Base-by-base conservation (phyloP, 2,888 invertebrate species). In the Hydrotaea diabolus region DNA sequence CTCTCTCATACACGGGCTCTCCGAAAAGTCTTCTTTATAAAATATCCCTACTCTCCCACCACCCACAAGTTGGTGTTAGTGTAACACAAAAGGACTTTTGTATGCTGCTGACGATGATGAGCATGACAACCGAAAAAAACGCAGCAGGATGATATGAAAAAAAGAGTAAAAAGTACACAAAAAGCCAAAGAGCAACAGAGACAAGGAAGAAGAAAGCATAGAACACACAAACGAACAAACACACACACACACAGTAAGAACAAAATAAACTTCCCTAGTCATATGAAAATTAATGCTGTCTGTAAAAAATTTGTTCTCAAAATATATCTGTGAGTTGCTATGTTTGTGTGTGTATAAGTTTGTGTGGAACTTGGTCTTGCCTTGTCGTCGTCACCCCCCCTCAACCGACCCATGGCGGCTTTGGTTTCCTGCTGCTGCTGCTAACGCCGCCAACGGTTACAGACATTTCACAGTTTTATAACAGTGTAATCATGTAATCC, bases 231-330 rank as follows among this genome's bases (percentile, higher is more conserved):
- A 69, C 49, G 19, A 55, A 73, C 9, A 11, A 39, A 39, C 49
- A 19, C 39, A 69, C 49, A 39, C 66, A 69, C 46, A 69, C 69
- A 39, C 69, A 39, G 39, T 8, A 8, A 55, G 36, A 73, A 69
- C 19, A 39, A 74, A 81, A 82, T 77, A 82, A 85, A 85, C 77
- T 82, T 69, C 82, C 82, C 82, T 82, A 85, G 85, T 85, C 85
- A 43, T 77, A 85, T 81, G 83, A 79, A 86, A 86, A 85, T 85
- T 81, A 82, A 86, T 85, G 86, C 79, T 85, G 86, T 86, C 82
- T 85, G 80, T 81, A 83, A 77, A 80, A 83, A 86, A 83, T 77
- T 79, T 83, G 64, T 83, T 80, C 82, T 75, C 85, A 80, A 66
- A 85, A 77, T 76, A 79, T 79, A 49, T 73, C 80, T 72, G 31